These are phyloP conservation scores for Rhimphoctona megacephalus DNA, from an alignment of 2,888 invertebrate genomes.

Conservation along the genomic window DNA sequence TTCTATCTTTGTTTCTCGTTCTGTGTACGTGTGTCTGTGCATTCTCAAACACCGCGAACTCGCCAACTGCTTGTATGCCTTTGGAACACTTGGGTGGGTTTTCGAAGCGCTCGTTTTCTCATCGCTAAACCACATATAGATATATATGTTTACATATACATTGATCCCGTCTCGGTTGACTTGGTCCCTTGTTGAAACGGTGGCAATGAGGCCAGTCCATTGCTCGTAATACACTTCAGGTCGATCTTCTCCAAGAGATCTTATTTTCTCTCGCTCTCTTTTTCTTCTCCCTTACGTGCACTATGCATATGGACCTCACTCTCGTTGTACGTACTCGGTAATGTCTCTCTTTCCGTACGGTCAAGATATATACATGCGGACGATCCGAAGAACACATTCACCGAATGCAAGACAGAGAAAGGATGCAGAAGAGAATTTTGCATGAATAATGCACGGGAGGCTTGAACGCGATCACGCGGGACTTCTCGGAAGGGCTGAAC, in stretches of 20 bases:
- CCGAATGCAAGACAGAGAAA: conserved; percentile 54
- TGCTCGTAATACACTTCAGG: conserved; percentile 52
- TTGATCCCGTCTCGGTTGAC: conserved; percentile 46
- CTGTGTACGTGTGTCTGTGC: conserved; percentile 6
- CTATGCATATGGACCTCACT: conserved; percentile 29
- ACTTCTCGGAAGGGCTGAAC: conserved; percentile 77
- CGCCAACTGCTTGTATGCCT: conserved; percentile 21
- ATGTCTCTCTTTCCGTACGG: conserved; percentile 59
- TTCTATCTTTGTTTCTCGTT: conserved; percentile 33
- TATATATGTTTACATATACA: conserved; percentile 3
- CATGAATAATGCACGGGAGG: conserved; percentile 78
- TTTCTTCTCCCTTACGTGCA: conserved; percentile 1
- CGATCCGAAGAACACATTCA: conserved; percentile 25
- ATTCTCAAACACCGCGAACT: neutral
- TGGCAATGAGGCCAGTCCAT: conserved; percentile 63
- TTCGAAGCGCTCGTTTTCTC: conserved; percentile 59
- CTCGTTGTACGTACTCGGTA: conserved; percentile 50
- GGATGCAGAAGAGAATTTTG: conserved; percentile 73
- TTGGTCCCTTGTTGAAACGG: conserved; percentile 49
- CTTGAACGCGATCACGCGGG: conserved; percentile 74
- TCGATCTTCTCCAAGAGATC: conserved; percentile 51
- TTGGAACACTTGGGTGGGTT: conserved; percentile 53
- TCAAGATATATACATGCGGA: conserved; percentile 25
- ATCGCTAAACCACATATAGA: conserved; percentile 2
- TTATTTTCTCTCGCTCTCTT: conserved; percentile 21